Percentiles rank a stretch among this genome's conserved stretches.
Conservation (phyloP, 2,113 vertebrate genomes). For the Indicator indicator region DNA sequence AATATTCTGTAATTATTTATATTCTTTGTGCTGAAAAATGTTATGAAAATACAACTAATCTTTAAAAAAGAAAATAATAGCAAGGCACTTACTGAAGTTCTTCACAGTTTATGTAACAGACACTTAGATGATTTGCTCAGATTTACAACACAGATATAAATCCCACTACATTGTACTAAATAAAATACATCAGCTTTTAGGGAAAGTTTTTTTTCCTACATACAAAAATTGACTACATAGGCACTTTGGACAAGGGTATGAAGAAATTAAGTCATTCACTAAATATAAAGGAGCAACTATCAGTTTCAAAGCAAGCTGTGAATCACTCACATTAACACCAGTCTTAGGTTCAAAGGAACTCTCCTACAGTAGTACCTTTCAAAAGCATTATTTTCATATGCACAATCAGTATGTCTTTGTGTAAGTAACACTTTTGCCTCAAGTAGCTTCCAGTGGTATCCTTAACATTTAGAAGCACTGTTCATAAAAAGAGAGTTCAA, state of each 20-base stretch:
- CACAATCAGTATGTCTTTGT: background rate
- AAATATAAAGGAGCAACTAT: background rate
- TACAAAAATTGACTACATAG: background rate
- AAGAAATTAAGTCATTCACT: background rate
- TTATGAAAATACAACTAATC: background rate
- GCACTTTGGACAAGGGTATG: background rate
- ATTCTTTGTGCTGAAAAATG: background rate
- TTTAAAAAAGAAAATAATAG: background rate
- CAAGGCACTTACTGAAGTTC: background rate
- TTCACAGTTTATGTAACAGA: background rate
- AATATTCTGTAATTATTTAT: background rate
- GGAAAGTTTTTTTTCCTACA: background rate
- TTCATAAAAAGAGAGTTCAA: rapidly evolving
- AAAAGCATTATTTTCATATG: background rate
- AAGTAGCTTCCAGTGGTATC: background rate
- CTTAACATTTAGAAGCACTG: background rate
- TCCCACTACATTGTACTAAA: background rate
- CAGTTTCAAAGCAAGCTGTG: background rate
- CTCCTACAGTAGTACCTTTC: background rate
- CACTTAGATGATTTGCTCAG: background rate
- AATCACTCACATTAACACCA: background rate
- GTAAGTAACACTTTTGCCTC: background rate
- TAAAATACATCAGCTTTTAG: background rate
- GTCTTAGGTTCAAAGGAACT: background rate
- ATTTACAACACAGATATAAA: background rate